A percentile compares a stretch with the other conserved stretches of the same genome.
Conservation (phyloP, 2,888 invertebrate genomes). For the Rhimphoctona megacephalus region DNA sequence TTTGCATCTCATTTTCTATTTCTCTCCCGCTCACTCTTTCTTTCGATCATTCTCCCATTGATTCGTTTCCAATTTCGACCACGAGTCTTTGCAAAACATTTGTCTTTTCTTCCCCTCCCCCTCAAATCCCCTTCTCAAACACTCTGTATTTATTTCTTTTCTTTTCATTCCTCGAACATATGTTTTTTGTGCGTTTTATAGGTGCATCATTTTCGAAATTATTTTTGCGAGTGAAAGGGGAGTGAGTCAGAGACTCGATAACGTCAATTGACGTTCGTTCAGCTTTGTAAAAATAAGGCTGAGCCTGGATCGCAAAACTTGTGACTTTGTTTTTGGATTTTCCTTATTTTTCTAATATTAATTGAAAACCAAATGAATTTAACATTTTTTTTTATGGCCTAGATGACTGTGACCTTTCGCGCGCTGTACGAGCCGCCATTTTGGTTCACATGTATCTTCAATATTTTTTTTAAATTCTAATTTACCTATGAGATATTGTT, state of each 20-base stretch:
- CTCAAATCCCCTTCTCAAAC: background rate
- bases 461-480: background rate
- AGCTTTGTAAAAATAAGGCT: conserved; percentile 18
- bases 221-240: background rate
- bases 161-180: conserved; percentile 6
- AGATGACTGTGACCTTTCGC: background rate
- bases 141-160: background rate
- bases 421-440: background rate
- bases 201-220: conserved; percentile 7
- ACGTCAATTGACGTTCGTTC: conserved; percentile 25
- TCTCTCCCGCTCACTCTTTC: conserved; percentile 7
- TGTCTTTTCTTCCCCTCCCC: background rate
- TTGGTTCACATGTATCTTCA: background rate
- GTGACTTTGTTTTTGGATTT: background rate
- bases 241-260: conserved; percentile 13
- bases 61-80: conserved; percentile 11
- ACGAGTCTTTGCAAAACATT: conserved; percentile 4
- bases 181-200: background rate
- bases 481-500: background rate
- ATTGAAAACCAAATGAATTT: background rate
- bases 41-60: conserved; percentile 11
- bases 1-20: conserved; percentile 41
- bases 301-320: conserved; percentile 4
- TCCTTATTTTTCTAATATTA: background rate
- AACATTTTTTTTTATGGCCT: background rate